Evolutionary conservation across 2,888 invertebrate species (phyloP).

Genomic region (Trachelus tabidus): DNA sequence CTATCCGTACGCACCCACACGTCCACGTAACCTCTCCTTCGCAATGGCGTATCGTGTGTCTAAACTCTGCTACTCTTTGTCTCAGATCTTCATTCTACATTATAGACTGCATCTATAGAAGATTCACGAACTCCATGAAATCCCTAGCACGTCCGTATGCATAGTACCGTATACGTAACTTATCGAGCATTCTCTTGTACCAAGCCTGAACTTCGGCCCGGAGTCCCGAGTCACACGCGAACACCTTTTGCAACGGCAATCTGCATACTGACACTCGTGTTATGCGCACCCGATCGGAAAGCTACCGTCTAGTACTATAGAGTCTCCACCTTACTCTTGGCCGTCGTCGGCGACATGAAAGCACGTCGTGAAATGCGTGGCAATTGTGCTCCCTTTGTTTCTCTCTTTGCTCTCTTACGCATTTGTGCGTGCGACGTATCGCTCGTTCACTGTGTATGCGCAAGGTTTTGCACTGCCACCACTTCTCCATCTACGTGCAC

Average conservation of each 20-base stretch:
- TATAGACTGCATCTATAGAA: not conserved
- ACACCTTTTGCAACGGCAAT: constrained; percentile 36
- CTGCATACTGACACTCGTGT: constrained; percentile 41
- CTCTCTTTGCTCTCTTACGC: not conserved
- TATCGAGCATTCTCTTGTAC: not conserved
- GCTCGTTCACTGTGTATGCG: not conserved
- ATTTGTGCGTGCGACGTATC: not conserved
- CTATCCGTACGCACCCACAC: not conserved
- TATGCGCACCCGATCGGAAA: constrained; percentile 34
- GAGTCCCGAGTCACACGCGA: not conserved
- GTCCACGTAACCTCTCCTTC: not conserved
- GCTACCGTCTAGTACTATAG: constrained; percentile 32
- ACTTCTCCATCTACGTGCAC: not conserved
- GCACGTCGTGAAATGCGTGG: constrained; percentile 50
- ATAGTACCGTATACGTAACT: not conserved
- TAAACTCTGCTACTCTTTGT: not conserved
- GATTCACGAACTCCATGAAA: not conserved
- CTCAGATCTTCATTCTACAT: not conserved
- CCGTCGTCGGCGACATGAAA: constrained; percentile 52
- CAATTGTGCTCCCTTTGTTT: constrained; percentile 44
- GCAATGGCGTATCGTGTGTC: not conserved
- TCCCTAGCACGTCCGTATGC: no score
- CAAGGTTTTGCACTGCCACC: not conserved
- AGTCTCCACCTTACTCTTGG: constrained; percentile 16
- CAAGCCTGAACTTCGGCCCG: not conserved